Base-by-base conservation (phyloP, 2,113 vertebrate species). In the Gorilla gorilla region DNA sequence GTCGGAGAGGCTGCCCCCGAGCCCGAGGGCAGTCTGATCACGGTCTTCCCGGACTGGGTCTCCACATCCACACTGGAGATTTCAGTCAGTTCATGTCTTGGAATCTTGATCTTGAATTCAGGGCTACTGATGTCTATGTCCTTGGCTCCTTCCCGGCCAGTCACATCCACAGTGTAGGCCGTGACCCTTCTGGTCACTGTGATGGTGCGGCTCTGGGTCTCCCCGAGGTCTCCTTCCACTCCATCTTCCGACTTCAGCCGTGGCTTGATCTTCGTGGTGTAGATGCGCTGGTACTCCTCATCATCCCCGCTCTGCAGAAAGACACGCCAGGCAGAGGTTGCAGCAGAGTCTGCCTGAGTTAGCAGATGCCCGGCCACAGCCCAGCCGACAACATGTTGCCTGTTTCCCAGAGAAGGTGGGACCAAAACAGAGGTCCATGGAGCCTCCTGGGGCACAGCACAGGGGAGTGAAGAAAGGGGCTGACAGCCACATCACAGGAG, bases 221-320 rank as follows among this genome's bases (percentile, higher is more conserved):
- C 99, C 0, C 98, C 99, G 3, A 97, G 98, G 64, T 99, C 99
- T 38, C 88, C 97, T 70, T 99, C 99, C 64, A 96, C 95, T 40
- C 98, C 98, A 8, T 99, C 99, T 97, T 99, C 99, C 2, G 99
- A 99, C 98, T 98, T 99, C 96, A 99, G 99, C 70, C 99, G 99
- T 3, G 99, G 99, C 87, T 99, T 99, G 96, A 99, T 99, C 92
- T 99, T 99, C 32, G 99, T 99, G 57, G 99, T 98, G 96, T 99
- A 99, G 98, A 99, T 99, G 97, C 99, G 98, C 97, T 92, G 98
- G 96, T 99, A 99, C 85, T 99, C 99, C 94, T 99, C 99, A 7
- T 99, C 99, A 50, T 99, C 99, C 0, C 99, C 99, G 87, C 99
- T 99, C 99, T 99, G 98, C 68, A 97, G 93, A 93, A 43, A 85